Evolutionary conservation across 2,888 invertebrate genomes (phyloP).

Genomic region (Stramonita haemastoma): DNA sequence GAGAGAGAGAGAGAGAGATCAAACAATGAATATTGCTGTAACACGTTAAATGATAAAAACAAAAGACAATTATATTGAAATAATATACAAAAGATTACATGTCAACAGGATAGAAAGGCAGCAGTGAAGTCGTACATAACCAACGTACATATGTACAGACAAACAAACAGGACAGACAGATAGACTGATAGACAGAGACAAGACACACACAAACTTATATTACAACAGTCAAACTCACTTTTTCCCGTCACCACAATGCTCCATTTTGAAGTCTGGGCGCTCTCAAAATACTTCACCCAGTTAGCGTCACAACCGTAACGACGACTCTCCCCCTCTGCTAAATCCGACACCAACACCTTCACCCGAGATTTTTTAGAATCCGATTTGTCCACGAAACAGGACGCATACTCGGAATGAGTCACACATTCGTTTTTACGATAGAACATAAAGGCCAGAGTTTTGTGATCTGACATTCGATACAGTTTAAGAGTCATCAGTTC

Average conservation of each 20-base stretch:
- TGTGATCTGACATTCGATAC: neutral
- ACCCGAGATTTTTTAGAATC: slow-evolving; percentile 17
- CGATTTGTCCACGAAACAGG: slow-evolving; percentile 17
- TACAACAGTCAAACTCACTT: neutral
- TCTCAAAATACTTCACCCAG: neutral
- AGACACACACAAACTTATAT: neutral
- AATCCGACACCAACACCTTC: slow-evolving; percentile 23
- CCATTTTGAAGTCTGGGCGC: neutral
- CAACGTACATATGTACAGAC: neutral
- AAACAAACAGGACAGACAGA: neutral
- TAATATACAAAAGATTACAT: no score
- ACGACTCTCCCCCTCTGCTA: slow-evolving; percentile 18
- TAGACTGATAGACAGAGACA: neutral
- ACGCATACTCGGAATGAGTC: slow-evolving; percentile 18
- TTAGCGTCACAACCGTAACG: slow-evolving; percentile 25
- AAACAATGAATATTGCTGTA: no score
- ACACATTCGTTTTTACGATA: neutral
- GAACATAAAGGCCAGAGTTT: neutral
- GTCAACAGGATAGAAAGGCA: no score
- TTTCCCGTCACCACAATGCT: neutral
- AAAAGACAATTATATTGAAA: no score
- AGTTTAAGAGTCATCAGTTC: slow-evolving; percentile 1
- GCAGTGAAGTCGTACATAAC: neutral
- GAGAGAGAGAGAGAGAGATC: no score
- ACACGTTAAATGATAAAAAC: no score